These are phyloP conservation scores for Limenitis camilla DNA, from an alignment of 2,888 invertebrate species.

Conservation along the genomic window DNA sequence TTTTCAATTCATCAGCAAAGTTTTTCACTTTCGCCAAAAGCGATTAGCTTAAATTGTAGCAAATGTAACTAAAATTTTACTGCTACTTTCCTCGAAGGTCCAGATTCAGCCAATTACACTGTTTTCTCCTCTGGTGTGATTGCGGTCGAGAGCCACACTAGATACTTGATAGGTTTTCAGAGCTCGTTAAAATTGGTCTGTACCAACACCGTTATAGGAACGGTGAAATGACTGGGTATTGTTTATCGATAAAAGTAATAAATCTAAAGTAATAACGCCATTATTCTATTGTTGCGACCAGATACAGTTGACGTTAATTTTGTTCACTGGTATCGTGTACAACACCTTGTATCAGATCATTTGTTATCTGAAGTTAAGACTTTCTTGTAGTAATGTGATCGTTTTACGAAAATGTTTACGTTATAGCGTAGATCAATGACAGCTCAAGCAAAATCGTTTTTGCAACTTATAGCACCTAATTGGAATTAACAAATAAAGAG, in stretches of 20 bases:
- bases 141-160: slow-evolving; percentile 4
- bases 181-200: slow-evolving; percentile 26
- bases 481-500: no score
- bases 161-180: slow-evolving; percentile 18
- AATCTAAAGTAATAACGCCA: slow-evolving; percentile 30
- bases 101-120: slow-evolving; percentile 26
- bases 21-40: no score
- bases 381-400: slow-evolving; percentile 13
- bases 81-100: not conserved
- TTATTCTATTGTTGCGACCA: slow-evolving; percentile 27
- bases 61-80: not conserved
- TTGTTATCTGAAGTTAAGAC: slow-evolving; percentile 15
- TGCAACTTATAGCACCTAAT: not conserved
- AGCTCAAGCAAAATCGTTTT: not conserved
- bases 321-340: slow-evolving; percentile 24
- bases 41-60: no score
- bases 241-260: slow-evolving; percentile 28
- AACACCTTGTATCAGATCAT: slow-evolving; percentile 18
- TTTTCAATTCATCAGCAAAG: not conserved
- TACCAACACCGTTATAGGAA: slow-evolving; percentile 25
- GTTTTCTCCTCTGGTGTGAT: slow-evolving; percentile 7
- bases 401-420: slow-evolving; percentile 16
- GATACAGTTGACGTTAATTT: slow-evolving; percentile 27
- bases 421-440: not conserved
- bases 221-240: slow-evolving; percentile 23